Conservation (phyloP, 2,797 vertebrate species). For the Oreochromis mossambicus region DNA sequence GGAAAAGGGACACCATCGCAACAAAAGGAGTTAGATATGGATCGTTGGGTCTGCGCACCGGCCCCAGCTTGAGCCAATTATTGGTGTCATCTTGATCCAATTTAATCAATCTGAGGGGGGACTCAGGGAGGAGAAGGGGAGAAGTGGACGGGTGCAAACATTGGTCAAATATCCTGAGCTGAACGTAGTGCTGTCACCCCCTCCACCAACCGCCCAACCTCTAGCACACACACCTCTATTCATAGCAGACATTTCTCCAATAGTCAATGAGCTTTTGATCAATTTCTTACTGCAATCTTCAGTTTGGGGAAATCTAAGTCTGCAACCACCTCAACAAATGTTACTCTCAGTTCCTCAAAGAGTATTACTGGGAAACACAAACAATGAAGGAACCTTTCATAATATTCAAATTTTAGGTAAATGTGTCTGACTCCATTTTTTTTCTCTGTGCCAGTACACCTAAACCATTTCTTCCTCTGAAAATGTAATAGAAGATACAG, state of each 20-base stretch:
- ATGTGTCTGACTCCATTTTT: not conserved
- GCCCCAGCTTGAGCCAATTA: slow-evolving; percentile 99
- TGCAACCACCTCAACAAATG: not conserved
- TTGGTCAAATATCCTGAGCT: slow-evolving; percentile 93
- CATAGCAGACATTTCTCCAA: not conserved
- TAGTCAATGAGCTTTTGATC: not conserved
- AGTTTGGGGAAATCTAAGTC: not conserved
- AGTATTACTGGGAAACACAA: not conserved
- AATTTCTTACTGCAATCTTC: not conserved
- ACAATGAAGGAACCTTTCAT: not conserved
- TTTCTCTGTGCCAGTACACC: not conserved
- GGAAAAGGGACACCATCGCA: slow-evolving; percentile 89
- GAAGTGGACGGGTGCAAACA: slow-evolving; percentile 80
- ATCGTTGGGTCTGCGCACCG: slow-evolving; percentile 89
- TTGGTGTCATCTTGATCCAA: slow-evolving; percentile 99
- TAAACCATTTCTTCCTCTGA: not conserved
- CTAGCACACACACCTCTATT: not conserved
- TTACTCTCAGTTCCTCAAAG: not conserved
- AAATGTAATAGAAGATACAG: slow-evolving; percentile 28
- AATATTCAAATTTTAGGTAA: slow-evolving; percentile 8
- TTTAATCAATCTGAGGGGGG: slow-evolving; percentile 91
- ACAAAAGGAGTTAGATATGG: slow-evolving; percentile 89
- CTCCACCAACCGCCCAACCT: not conserved
- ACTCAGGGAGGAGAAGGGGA: slow-evolving; percentile 36
- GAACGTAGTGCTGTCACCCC: slow-evolving; percentile 67